These are phyloP conservation scores for Hypothenemus hampei DNA, from an alignment of 1,140 invertebrate genomes.

Conservation along the genomic window DNA sequence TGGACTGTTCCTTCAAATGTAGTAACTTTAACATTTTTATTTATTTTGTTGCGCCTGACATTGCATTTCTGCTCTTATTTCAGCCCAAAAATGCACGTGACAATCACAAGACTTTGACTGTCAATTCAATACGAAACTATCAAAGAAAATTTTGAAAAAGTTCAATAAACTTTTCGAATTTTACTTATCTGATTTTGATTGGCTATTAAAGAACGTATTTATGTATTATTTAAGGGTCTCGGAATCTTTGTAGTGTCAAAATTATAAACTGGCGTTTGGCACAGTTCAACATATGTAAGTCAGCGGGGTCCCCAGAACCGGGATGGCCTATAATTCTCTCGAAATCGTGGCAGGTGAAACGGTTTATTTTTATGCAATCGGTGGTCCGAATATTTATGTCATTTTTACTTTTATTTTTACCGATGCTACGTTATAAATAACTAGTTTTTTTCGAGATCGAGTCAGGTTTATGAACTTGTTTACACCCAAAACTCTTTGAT, in stretches of 20 bases:
- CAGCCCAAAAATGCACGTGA: no score
- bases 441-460: slow-evolving; percentile 8
- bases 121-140: no score
- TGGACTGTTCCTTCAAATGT: slow-evolving; percentile 10
- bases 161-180: not conserved
- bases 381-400: slow-evolving; percentile 24
- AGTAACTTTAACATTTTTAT: no score
- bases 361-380: slow-evolving; percentile 29
- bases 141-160: not conserved
- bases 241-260: slow-evolving; percentile 25
- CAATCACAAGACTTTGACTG: no score
- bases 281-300: slow-evolving; percentile 24
- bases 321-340: slow-evolving; percentile 24
- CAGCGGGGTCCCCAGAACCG: slow-evolving; percentile 21
- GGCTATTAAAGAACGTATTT: slow-evolving; percentile 9
- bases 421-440: slow-evolving; percentile 20
- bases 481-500: not conserved
- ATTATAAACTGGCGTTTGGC: slow-evolving; percentile 29
- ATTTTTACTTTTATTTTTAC: slow-evolving; percentile 25
- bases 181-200: not conserved
- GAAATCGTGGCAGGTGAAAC: slow-evolving; percentile 24
- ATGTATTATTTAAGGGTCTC: slow-evolving; percentile 20
- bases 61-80: no score
- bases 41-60: no score
- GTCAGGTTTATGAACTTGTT: slow-evolving; percentile 19